Conservation (phyloP, 2,888 invertebrate genomes). For the Iselma pallidipennis region DNA sequence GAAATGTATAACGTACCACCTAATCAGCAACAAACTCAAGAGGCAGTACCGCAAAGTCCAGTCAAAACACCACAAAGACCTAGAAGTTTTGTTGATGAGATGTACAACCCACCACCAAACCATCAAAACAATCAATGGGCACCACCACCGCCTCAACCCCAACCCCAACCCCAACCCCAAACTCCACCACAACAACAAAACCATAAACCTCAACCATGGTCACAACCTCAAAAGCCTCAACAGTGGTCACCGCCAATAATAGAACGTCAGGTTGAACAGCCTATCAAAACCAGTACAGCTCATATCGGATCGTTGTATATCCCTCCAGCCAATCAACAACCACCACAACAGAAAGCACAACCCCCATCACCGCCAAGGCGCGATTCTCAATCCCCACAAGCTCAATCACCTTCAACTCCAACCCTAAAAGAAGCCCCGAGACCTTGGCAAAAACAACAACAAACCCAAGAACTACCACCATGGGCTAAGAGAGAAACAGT, state of each 20-base stretch:
- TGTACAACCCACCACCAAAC: not conserved
- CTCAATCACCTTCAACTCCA: constrained; percentile 54
- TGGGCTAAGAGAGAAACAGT: constrained; percentile 54
- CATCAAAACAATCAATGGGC: not conserved
- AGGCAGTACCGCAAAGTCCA: constrained; percentile 5
- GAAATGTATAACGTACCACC: not conserved
- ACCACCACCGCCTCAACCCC: constrained; percentile 13
- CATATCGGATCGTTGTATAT: constrained; percentile 62
- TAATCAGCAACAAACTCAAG: not conserved
- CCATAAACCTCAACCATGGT: constrained; percentile 13
- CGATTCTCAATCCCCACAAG: constrained; percentile 38
- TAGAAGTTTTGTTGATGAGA: not conserved
- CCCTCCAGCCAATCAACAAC: constrained; percentile 54
- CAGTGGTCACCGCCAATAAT: constrained; percentile 37
- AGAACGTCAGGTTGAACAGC: constrained; percentile 32
- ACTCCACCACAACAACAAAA: constrained; percentile 22
- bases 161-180: constrained; percentile 51
- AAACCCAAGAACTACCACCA: constrained; percentile 56
- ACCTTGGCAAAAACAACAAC: constrained; percentile 60
- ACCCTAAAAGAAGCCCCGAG: constrained; percentile 63
- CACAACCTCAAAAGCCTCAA: constrained; percentile 41
- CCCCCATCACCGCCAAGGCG: constrained; percentile 40
- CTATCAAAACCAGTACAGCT: constrained; percentile 42
- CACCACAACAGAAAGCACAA: constrained; percentile 32
- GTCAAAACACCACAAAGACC: not conserved